These are phyloP conservation scores for Drymonia ruficornis DNA, from an alignment of 2,888 invertebrate genomes.

Conservation along the genomic window DNA sequence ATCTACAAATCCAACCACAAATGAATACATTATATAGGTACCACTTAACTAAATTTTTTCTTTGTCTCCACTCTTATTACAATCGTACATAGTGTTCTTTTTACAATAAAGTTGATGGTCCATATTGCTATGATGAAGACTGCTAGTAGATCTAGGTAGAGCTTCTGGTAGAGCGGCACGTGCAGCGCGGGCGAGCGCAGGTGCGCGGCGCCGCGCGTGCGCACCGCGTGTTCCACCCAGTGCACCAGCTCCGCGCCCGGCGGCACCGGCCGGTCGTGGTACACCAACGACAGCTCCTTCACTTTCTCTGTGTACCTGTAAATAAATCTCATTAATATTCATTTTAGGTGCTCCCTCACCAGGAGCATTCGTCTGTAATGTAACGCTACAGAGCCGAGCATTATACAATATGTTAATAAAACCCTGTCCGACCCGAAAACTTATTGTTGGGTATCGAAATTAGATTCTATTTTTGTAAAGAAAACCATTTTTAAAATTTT, in stretches of 20 bases:
- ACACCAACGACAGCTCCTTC: constrained; percentile 43
- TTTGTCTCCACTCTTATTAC: background rate
- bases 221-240: constrained; percentile 42
- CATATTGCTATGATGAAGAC: background rate
- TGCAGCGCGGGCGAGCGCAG: constrained; percentile 40
- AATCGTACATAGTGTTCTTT: background rate
- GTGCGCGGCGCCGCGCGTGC: constrained; percentile 37
- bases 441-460: too few species aligned
- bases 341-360: too few species aligned
- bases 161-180: constrained; percentile 41
- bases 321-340: constrained; percentile 3
- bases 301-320: constrained; percentile 33
- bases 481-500: too few species aligned
- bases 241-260: constrained; percentile 40
- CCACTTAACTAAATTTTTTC: constrained; percentile 1
- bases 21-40: too few species aligned
- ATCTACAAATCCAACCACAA: too few species aligned
- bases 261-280: constrained; percentile 38
- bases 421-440: too few species aligned
- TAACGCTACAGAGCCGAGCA: too few species aligned
- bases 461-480: too few species aligned
- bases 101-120: background rate
- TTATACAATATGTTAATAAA: too few species aligned
- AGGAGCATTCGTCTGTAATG: too few species aligned
- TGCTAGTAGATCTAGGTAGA: constrained; percentile 38